These are phyloP conservation scores for Montifringilla adamsi DNA, from an alignment of 2,113 vertebrate species.

Conservation along the genomic window DNA sequence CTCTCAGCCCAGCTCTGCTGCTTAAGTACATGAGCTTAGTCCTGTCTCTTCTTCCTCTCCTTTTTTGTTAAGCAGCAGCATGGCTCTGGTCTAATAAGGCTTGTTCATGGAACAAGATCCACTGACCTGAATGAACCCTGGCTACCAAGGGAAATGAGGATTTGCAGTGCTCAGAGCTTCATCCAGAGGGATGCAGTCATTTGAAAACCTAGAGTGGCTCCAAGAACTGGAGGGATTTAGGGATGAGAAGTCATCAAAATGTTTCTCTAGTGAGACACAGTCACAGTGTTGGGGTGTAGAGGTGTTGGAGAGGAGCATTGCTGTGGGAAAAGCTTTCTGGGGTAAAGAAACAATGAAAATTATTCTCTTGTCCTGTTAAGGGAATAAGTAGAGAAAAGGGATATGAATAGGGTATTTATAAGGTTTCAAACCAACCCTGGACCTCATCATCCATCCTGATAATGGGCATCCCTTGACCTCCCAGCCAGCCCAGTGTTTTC, in stretches of 20 bases:
- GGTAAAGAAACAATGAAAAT: neutral
- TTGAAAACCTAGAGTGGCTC: neutral
- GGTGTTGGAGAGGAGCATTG: neutral
- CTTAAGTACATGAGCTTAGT: neutral
- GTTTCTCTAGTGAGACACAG: neutral
- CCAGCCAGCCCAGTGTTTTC: neutral
- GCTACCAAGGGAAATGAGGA: neutral
- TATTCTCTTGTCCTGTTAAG: neutral
- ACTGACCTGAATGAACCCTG: neutral
- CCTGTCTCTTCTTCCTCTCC: neutral
- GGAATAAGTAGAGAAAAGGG: neutral
- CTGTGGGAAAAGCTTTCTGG: neutral
- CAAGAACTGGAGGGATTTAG: neutral
- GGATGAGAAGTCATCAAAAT: neutral
- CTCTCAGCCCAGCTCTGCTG: neutral
- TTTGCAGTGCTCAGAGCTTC: neutral
- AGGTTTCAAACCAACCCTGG: neutral
- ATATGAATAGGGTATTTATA: neutral
- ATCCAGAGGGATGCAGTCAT: neutral
- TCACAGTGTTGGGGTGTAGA: fast-evolving
- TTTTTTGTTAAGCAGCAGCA: neutral
- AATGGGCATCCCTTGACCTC: neutral
- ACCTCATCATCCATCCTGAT: neutral
- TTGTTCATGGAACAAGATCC: neutral
- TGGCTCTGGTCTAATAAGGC: neutral